These are phyloP conservation scores for Drosophila equinoxialis DNA, from an alignment of 1,140 invertebrate genomes.

Conservation along the genomic window DNA sequence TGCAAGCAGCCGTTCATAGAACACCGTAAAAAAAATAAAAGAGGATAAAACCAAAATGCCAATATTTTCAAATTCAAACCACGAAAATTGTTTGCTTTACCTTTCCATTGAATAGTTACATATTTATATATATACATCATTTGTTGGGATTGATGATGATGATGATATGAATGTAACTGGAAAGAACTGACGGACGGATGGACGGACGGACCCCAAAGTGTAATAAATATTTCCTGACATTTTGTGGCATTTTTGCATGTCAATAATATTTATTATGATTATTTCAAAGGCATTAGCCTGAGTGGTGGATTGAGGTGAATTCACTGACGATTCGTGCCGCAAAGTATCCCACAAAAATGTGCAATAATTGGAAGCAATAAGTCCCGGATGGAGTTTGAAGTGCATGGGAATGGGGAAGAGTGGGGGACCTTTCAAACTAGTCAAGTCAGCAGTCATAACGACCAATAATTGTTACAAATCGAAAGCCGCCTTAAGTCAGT, in stretches of 20 bases:
- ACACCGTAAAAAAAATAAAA: neutral
- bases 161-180: neutral
- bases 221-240: conserved; percentile 32
- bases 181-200: too few relatives aligned
- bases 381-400: neutral
- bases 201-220: neutral
- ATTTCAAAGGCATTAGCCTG: conserved; percentile 23
- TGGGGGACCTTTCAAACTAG: neutral
- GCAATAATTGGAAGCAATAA: conserved; percentile 22
- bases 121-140: neutral
- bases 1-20: neutral
- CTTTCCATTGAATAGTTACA: neutral
- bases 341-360: conserved; percentile 16
- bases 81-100: conserved; percentile 13
- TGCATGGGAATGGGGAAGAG: too few relatives aligned
- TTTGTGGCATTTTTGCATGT: conserved; percentile 35
- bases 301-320: conserved; percentile 11
- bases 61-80: conserved; percentile 11
- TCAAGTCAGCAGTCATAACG: conserved; percentile 11
- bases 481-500: conserved; percentile 18
- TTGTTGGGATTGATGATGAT: conserved; percentile 6
- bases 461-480: conserved; percentile 30
- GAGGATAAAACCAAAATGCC: neutral
- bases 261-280: conserved; percentile 36
- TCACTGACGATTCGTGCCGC: conserved; percentile 15